Conservation (phyloP, 2,113 vertebrate species). For the Centropus unirufus region DNA sequence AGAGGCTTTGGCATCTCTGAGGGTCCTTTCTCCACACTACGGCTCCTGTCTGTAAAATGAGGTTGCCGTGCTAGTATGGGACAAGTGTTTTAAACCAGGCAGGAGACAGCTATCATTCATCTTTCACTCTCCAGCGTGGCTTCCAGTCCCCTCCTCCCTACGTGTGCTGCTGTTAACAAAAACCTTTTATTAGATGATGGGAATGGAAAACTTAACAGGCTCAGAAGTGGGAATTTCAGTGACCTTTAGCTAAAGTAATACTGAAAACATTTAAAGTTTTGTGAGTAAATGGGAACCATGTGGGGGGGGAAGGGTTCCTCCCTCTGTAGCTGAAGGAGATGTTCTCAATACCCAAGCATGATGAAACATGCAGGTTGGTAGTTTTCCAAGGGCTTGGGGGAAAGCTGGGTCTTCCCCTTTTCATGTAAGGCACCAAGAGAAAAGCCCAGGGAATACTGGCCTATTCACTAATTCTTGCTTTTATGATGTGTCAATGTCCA, state of each 20-base stretch:
- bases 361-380: neutral
- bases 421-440: neutral
- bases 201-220: conserved; percentile 3
- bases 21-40: neutral
- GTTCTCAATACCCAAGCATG: neutral
- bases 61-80: neutral
- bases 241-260: conserved; percentile 43
- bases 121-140: neutral
- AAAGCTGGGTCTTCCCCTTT: neutral
- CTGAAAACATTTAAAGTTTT: conserved; percentile 5
- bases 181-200: neutral
- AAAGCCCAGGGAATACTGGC: neutral
- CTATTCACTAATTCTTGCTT: neutral
- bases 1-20: neutral
- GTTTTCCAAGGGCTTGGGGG: neutral
- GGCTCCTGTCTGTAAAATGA: neutral
- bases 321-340: neutral
- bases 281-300: conserved; percentile 41
- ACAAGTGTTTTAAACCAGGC: neutral
- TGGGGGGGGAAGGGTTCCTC: conserved; percentile 6
- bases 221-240: conserved; percentile 25
- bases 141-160: neutral
- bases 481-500: neutral
- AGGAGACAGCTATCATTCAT: fast-evolving
- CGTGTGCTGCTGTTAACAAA: neutral